Base-by-base conservation (phyloP, 2,797 vertebrate species). In the Limosa lapponica region DNA sequence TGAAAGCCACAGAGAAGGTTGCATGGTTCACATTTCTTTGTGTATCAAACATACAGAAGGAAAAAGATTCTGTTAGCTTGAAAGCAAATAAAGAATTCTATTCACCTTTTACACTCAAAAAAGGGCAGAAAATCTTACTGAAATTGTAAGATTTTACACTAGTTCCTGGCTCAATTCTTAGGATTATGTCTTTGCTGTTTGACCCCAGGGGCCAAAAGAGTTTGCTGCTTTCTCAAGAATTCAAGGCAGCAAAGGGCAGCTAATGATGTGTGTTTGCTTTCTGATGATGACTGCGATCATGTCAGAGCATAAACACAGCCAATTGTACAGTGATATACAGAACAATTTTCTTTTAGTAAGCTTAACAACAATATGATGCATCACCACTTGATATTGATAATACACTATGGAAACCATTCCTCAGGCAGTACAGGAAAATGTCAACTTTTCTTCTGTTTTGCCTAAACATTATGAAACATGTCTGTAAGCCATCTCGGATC, bases 1-100 rank as follows among this genome's bases (percentile, higher is more conserved):
- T 89, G 82, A 97, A 95, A 92, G 34, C n/a, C 48, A 61, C 43
- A n/a, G 32, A 81, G 70, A 36, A 87, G 4, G 16, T 36, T 74
- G 22, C 28, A 46, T 46, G 64, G 49, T 85, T 81, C 78, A 52
- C 20, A 30, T 84, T 85, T 71, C 32, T 82, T 83, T 93, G 39
- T 91, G 39, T 55, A 64, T 66, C 32, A 59, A 84, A 46, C 20
- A 72, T 6, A 58, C 16, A 58, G 30, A 34, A 74, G 30, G 32
- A 43, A 81, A 85, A 71, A 34, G 16, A 18, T 37, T 23, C 14
- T 37, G 8, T 41, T 13, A 8, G 13, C 61, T 78, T 80, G 34
- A 58, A 83, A 66, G 55, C 32, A 86, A 88, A 73, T 36, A 77
- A 69, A 2, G 10, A n/a, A 32, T 18, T 70, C 7, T 61, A 14